Percentiles rank a stretch among this genome's conserved stretches.
Conservation (phyloP, 2,888 invertebrate genomes). For the Apomyelois bistriatella region DNA sequence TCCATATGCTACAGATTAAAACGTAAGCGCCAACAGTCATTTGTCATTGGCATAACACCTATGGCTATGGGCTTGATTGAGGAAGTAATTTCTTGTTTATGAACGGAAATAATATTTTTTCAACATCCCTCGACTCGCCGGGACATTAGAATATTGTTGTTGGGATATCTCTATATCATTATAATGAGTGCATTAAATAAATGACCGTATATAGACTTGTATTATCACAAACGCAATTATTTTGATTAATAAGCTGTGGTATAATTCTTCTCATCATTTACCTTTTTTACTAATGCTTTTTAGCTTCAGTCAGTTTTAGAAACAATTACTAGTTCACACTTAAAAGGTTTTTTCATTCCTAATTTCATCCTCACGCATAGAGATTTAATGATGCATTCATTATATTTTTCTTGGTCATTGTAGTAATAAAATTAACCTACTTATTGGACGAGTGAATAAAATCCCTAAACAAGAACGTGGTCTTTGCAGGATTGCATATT, state of each 20-base stretch:
- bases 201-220: constrained; percentile 22
- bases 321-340: too few relatives aligned
- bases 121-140: constrained; percentile 52
- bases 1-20: constrained; percentile 75
- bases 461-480: too few relatives aligned
- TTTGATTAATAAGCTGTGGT: too few relatives aligned
- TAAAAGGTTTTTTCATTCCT: too few relatives aligned
- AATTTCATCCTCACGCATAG: too few relatives aligned
- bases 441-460: too few relatives aligned
- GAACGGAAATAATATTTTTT: constrained; percentile 75
- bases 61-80: constrained; percentile 57
- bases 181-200: constrained; percentile 40
- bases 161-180: constrained; percentile 44
- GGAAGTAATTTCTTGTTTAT: constrained; percentile 75
- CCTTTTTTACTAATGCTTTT: not conserved
- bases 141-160: constrained; percentile 61
- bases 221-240: constrained; percentile 24
- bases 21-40: constrained; percentile 65
- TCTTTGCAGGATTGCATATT: too few relatives aligned
- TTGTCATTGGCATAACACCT: constrained; percentile 60
- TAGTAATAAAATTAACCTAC: too few relatives aligned
- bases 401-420: too few relatives aligned
- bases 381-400: too few relatives aligned
- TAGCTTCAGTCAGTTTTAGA: too few relatives aligned
- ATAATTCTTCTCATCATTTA: constrained; percentile 14